Base-by-base conservation (phyloP, 2,113 vertebrate species). In the Lampris megalopsis region DNA sequence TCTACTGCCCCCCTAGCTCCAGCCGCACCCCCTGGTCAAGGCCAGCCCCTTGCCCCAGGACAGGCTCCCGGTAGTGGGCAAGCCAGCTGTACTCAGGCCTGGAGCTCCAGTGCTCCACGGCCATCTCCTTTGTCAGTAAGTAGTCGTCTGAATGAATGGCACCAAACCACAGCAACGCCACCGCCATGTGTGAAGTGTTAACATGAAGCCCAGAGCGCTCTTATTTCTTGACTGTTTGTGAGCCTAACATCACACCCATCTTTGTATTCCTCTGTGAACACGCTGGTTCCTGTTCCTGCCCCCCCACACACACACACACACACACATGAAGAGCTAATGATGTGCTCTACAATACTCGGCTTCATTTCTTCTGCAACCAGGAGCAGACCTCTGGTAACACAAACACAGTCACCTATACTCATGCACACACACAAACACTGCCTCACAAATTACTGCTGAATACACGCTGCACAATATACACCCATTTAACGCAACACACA, bases 121-220 rank as follows among this genome's bases (percentile, higher is more conserved):
- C 89, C 92, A 6, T 90, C 93, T 84, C 91, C 93, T 57, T 84
- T 95, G 83, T 95, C 93, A 94, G 93, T 96, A 95, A 97, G 95
- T 96, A 97, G 90, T 82, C 13, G 41, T 3, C 38, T 73, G 71
- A 80, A 45, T 52, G 70, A 64, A 86, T 60, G 35, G 77, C 70
- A n/a, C 75, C 42, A 40, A 63, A 37, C 71, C 45, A 64, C 38
- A 6, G 65, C 38, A 53, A 40, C 66, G 35, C 71, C 45, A 64
- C 38, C 7, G 65, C 38, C 56, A 40, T 62, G 81, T 80, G 80
- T 80, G 77, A 66, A 56, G 40, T 68, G 37, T 56, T 50, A 64
- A n/a, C 61, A 24, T 13, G 11, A 78, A 88, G 71, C 73, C 73
- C 58, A 66, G 73, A 81, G 24, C 73, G 61, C 78, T 54, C 78